Evolutionary conservation across 2,113 vertebrate species (phyloP).

Genomic region (Varanus salvator): DNA sequence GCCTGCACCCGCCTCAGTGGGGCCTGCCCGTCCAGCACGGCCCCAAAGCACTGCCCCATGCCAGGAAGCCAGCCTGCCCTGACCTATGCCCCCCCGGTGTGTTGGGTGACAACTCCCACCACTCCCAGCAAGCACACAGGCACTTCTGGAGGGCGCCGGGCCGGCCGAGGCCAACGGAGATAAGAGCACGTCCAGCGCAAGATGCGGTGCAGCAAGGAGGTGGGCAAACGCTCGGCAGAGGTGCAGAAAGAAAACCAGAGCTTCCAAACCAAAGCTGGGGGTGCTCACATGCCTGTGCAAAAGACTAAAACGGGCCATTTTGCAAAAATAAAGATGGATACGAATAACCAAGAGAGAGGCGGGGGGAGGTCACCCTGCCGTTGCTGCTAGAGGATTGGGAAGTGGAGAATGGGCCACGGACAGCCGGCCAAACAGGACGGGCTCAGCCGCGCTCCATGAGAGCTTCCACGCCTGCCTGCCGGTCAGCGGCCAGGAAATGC

Average conservation of each 20-base stretch:
- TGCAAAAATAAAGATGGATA: background rate
- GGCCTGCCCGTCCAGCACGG: too few relatives aligned
- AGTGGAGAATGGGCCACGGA: background rate
- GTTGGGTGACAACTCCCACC: too few relatives aligned
- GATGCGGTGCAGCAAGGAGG: background rate
- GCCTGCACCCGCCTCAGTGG: rapidly evolving
- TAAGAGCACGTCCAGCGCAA: too few relatives aligned
- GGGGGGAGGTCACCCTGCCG: background rate
- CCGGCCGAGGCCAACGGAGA: too few relatives aligned
- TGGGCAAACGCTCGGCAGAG: background rate
- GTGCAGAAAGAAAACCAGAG: background rate
- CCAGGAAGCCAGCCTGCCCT: too few relatives aligned
- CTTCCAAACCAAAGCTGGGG: background rate
- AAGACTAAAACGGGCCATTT: background rate
- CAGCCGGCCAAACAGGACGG: background rate
- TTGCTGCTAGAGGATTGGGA: background rate
- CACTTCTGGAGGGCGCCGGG: background rate
- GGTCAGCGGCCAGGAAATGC: background rate
- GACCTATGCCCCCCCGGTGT: too few relatives aligned
- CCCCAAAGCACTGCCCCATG: background rate
- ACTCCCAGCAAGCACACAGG: too few relatives aligned
- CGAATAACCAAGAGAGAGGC: background rate
- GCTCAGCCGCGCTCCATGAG: background rate
- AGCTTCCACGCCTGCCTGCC: too few relatives aligned
- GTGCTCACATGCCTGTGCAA: too few relatives aligned